Conservation (phyloP, 2,797 vertebrate genomes). For the Myotis pilosus region DNA sequence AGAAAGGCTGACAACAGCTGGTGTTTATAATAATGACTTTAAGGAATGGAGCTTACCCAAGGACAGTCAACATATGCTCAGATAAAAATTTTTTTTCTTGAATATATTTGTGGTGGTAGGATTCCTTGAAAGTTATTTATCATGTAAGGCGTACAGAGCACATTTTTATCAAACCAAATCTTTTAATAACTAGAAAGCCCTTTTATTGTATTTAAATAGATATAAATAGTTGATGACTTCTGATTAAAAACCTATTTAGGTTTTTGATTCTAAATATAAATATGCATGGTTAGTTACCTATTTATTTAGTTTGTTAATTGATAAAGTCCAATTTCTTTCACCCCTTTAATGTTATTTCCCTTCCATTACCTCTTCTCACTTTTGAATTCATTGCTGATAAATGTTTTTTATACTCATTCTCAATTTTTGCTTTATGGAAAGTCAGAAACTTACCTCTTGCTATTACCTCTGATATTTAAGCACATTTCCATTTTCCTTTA, state of each 20-base stretch:
- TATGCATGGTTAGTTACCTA: constrained; percentile 29
- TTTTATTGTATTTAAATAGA: constrained; percentile 31
- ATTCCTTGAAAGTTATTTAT: background rate
- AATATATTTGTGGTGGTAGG: background rate
- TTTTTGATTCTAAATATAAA: constrained; percentile 46
- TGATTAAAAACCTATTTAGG: background rate
- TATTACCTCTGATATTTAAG: background rate
- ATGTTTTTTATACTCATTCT: background rate
- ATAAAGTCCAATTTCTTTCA: constrained; percentile 38
- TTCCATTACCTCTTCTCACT: constrained; percentile 16
- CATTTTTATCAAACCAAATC: background rate
- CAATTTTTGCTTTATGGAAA: background rate
- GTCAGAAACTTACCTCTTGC: background rate
- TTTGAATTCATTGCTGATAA: constrained; percentile 19
- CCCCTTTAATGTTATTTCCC: constrained; percentile 42
- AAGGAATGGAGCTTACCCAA: background rate
- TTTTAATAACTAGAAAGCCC: background rate
- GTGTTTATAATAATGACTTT: background rate
- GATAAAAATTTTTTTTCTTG: background rate
- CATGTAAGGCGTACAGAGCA: too few relatives aligned
- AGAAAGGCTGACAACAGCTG: background rate
- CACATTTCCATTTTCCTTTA: background rate
- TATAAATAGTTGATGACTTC: background rate
- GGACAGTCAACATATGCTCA: background rate
- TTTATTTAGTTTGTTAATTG: constrained; percentile 52